phyloP scores from a whole-genome alignment of 1,140 invertebrate species.

The Drosophila rufa region DNA sequence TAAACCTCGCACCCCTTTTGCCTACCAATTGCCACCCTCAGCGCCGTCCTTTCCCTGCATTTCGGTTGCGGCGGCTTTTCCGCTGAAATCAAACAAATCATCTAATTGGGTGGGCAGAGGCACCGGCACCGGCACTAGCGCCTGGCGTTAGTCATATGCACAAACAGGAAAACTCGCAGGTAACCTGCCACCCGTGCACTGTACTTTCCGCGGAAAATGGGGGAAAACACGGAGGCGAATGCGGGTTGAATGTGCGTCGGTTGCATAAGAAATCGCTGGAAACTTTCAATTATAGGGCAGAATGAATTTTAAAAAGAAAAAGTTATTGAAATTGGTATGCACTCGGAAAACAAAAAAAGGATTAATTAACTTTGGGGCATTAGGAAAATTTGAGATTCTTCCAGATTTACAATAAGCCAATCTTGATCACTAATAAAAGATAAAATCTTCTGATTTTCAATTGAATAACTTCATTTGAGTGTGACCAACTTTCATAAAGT shows the following conservation, averaged over 20 bases:
- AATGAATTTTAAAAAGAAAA: neutral
- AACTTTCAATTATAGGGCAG: slow-evolving; percentile 8
- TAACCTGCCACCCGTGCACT: slow-evolving; percentile 1
- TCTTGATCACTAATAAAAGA: neutral
- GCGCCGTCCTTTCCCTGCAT: neutral
- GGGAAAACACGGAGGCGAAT: neutral
- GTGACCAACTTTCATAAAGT: neutral
- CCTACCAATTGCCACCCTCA: neutral
- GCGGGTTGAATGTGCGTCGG: neutral
- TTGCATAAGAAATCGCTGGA: slow-evolving; percentile 12
- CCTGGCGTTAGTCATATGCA: slow-evolving; percentile 53
- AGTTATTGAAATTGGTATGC: neutral
- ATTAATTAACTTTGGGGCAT: neutral
- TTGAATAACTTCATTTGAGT: neutral
- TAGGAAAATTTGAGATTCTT: neutral
- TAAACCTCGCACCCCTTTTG: neutral
- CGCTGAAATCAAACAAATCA: slow-evolving; percentile 76
- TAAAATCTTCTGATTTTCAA: neutral
- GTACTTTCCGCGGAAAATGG: slow-evolving; percentile 1
- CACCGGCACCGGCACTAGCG: slow-evolving; percentile 3
- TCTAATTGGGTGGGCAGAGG: slow-evolving; percentile 69
- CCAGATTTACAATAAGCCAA: neutral
- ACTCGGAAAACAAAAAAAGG: neutral
- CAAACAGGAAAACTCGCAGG: slow-evolving; percentile 5
- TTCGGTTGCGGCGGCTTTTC: slow-evolving; percentile 39